Conservation (phyloP, 2,797 vertebrate species). For the Schizothorax lantsangensis region DNA sequence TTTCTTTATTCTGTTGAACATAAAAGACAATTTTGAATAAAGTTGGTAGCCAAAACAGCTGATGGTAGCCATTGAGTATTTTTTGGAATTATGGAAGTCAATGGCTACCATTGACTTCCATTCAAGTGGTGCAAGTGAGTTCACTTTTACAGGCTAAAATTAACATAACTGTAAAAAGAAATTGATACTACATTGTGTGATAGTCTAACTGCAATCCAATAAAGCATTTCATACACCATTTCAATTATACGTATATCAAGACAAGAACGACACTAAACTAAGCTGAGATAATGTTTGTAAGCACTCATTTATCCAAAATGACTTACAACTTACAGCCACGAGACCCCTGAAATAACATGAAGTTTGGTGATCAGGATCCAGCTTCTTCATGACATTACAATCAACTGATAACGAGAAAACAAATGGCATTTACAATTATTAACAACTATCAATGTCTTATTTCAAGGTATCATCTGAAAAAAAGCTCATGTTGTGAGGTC, state of each 20-base stretch:
- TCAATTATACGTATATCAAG: not conserved
- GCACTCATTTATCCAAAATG: not conserved
- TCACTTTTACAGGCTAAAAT: no score
- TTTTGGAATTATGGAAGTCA: no score
- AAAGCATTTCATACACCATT: not conserved
- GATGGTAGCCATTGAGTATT: no score
- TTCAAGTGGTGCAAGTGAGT: not conserved
- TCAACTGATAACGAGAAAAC: not conserved
- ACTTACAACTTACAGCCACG: not conserved
- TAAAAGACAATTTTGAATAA: no score
- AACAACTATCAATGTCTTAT: not conserved
- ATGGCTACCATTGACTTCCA: no score
- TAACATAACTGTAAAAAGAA: no score
- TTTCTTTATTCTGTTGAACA: no score
- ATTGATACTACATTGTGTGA: not conserved
- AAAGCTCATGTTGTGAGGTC: not conserved
- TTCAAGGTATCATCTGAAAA: not conserved
- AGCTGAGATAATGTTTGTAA: not conserved
- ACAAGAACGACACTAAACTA: not conserved
- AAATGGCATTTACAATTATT: not conserved
- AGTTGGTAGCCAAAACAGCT: no score
- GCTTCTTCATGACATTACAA: not conserved
- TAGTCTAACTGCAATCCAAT: not conserved
- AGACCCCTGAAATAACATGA: not conserved
- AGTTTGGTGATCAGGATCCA: not conserved